These are phyloP conservation scores for Eretmocerus hayati DNA, from an alignment of 2,888 invertebrate species.

Conservation along the genomic window DNA sequence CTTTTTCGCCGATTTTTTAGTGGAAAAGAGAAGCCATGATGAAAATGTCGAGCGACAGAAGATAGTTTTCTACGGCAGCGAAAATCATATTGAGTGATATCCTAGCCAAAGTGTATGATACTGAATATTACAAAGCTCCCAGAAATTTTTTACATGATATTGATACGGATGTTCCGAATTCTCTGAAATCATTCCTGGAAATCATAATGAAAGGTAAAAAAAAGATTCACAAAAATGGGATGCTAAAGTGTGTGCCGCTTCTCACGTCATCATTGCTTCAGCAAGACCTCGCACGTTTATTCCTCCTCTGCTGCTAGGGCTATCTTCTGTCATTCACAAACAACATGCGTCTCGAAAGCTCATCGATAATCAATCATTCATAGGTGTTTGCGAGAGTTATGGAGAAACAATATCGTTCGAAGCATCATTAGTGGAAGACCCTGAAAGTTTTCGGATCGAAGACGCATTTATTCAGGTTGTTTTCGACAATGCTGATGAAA, in stretches of 20 bases:
- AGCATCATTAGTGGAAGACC: not conserved
- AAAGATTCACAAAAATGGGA: not conserved
- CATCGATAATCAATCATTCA: not conserved
- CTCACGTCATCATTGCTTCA: constrained; percentile 2
- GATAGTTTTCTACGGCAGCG: not conserved
- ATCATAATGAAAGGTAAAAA: not conserved
- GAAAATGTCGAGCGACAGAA: not conserved
- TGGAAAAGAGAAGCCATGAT: no score
- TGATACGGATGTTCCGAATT: not conserved
- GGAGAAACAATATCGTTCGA: not conserved
- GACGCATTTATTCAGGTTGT: not conserved
- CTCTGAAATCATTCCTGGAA: not conserved
- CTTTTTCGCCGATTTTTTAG: no score
- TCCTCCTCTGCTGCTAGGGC: not conserved
- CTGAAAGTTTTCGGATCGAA: not conserved
- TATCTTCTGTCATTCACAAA: constrained; percentile 1
- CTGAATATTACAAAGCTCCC: not conserved
- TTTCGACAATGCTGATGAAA: not conserved
- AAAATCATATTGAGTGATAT: constrained; percentile 3
- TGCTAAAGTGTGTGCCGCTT: not conserved
- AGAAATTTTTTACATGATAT: not conserved
- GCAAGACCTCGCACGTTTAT: constrained; percentile 2
- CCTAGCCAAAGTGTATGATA: not conserved
- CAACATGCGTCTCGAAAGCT: not conserved
- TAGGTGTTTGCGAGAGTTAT: not conserved